A percentile compares a stretch with the other conserved stretches of the same genome.
phyloP scores from a whole-genome alignment of 2,113 vertebrate genomes.

The Daubentonia madagascariensis region DNA sequence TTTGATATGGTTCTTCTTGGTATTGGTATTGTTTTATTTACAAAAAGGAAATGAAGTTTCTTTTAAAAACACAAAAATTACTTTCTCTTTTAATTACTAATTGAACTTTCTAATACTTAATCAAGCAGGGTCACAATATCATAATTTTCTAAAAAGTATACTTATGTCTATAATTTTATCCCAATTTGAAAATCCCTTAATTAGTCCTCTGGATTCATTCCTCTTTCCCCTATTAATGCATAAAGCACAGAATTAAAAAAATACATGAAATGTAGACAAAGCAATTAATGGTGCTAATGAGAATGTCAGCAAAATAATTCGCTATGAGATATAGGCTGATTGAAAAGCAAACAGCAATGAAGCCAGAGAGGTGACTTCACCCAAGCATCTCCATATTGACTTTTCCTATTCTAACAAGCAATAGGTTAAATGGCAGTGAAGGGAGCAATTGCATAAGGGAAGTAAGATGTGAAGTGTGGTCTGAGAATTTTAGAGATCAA shows the following conservation, averaged over 20 bases:
- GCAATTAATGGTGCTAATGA: background rate
- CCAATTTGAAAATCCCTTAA: background rate
- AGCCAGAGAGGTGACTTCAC: background rate
- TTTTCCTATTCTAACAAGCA: background rate
- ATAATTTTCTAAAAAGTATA: background rate
- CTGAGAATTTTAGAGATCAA: background rate
- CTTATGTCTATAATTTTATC: background rate
- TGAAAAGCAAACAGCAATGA: background rate
- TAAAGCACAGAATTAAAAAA: background rate
- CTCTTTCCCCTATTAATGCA: background rate
- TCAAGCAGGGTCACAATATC: background rate
- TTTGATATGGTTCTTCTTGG: background rate
- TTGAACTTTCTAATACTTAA: background rate
- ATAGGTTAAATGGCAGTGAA: background rate
- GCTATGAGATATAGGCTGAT: background rate
- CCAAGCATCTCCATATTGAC: background rate
- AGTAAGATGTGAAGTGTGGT: background rate
- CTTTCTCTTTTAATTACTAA: background rate
- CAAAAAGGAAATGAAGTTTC: background rate
- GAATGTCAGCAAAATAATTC: constrained; percentile 18
- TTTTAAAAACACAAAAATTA: background rate
- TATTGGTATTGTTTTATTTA: background rate
- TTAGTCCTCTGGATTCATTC: background rate
- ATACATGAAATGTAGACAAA: background rate
- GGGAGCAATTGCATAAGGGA: background rate